These are phyloP conservation scores for Echinops telfairi DNA, from an alignment of 2,113 vertebrate species.

Conservation along the genomic window DNA sequence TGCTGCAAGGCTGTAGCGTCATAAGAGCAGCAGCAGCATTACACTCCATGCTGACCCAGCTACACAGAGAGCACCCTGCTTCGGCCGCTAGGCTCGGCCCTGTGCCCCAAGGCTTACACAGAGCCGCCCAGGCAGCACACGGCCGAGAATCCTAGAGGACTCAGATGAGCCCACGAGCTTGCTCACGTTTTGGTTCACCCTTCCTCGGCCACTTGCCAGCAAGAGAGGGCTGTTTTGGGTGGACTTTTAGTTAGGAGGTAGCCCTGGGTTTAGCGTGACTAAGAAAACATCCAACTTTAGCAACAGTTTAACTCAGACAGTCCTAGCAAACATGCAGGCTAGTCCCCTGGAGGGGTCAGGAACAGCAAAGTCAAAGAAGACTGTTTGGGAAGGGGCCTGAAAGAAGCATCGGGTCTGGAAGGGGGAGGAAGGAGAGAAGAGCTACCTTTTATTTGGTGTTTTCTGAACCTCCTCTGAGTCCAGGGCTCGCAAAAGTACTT, in stretches of 20 bases:
- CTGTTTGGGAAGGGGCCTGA: not conserved
- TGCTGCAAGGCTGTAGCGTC: constrained; percentile 17
- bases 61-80: not conserved
- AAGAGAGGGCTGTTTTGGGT: not conserved
- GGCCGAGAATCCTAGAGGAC: not conserved
- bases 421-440: not conserved
- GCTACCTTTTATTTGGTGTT: not conserved
- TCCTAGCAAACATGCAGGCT: not conserved
- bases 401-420: not conserved
- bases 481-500: not conserved
- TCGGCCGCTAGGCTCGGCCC: not conserved
- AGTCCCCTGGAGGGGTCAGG: not conserved
- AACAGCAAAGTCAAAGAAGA: not conserved
- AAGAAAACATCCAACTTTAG: not conserved
- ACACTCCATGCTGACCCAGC: not conserved
- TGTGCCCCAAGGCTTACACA: not conserved
- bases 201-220: not conserved
- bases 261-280: not conserved
- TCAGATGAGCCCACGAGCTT: not conserved
- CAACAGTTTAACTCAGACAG: not conserved
- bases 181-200: not conserved
- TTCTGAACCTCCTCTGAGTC: not conserved
- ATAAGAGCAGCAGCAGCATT: not conserved
- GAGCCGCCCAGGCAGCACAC: not conserved
- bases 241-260: not conserved